A percentile compares a stretch with the other conserved stretches of the same genome.
These are phyloP conservation scores for Bombus waltoni DNA, from an alignment of 1,140 invertebrate genomes.

Conservation along the genomic window DNA sequence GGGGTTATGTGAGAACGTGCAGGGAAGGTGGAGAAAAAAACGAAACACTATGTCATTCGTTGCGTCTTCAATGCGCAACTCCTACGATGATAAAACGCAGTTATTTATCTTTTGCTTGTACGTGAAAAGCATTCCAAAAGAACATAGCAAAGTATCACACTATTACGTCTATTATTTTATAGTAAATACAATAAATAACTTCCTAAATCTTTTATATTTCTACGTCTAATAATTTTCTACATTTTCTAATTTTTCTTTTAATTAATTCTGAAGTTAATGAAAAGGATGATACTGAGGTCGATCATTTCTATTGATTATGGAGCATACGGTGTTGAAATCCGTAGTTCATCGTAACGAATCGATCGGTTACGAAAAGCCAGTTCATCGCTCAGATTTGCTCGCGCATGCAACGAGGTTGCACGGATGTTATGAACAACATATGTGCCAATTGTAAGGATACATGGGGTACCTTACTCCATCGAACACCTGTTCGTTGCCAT, in stretches of 20 bases:
- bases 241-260: too few species aligned
- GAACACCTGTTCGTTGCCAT: conserved; percentile 72
- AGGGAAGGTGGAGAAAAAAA: not conserved
- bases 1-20: conserved; percentile 20
- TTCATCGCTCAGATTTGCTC: conserved; percentile 60
- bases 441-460: conserved; percentile 67
- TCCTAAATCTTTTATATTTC: too few species aligned
- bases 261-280: too few species aligned
- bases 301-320: conserved; percentile 23
- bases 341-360: conserved; percentile 65
- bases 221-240: too few species aligned
- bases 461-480: conserved; percentile 60
- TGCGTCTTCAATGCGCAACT: not conserved
- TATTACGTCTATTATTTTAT: not conserved
- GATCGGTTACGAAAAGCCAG: conserved; percentile 69
- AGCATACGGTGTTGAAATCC: conserved; percentile 55
- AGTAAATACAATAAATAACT: too few species aligned
- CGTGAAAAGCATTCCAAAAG: not conserved
- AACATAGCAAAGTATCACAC: not conserved
- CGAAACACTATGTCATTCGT: conserved; percentile 18
- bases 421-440: conserved; percentile 75
- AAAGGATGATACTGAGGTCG: conserved; percentile 7
- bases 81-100: conserved; percentile 4
- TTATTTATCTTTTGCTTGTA: conserved; percentile 32
- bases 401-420: conserved; percentile 66